Conservation (phyloP, 2,113 vertebrate genomes). For the Marcusenius ussheri region DNA sequence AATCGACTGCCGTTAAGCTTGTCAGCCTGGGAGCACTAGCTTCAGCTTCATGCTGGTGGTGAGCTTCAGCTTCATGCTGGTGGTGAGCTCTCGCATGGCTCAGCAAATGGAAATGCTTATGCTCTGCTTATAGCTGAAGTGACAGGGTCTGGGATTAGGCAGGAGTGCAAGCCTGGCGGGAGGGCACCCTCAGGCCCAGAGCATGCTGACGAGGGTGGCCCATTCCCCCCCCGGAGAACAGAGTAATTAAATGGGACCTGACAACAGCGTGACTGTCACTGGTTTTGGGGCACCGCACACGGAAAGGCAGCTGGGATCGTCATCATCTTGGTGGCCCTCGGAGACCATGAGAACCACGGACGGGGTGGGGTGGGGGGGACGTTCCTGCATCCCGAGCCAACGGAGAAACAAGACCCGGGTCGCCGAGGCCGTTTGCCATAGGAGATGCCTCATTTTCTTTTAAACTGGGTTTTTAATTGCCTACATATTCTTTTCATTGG, state of each 20-base stretch:
- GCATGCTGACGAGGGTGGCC: not conserved
- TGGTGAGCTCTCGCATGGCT: not conserved
- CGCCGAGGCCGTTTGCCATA: not conserved
- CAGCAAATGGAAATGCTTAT: not conserved
- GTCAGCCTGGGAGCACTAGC: not conserved
- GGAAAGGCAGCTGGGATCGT: not conserved
- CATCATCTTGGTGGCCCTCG: not conserved
- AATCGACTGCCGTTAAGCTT: not conserved
- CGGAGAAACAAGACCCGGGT: not conserved
- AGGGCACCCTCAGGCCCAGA: not conserved
- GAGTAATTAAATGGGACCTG: not conserved
- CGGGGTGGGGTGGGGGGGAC: not conserved
- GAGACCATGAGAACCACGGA: not conserved
- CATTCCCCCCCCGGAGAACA: too few species aligned
- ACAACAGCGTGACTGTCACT: not conserved
- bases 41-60: too few species aligned
- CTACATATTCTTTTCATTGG: not conserved
- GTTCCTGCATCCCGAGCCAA: not conserved
- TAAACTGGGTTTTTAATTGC: not conserved
- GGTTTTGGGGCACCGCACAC: not conserved
- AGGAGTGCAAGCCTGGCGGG: not conserved
- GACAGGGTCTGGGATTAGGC: not conserved
- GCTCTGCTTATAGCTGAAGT: not conserved
- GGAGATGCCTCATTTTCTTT: not conserved
- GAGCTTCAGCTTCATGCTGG: too few species aligned